Evolutionary conservation across 2,888 invertebrate genomes (phyloP).

Genomic region (Andrena minutula): DNA sequence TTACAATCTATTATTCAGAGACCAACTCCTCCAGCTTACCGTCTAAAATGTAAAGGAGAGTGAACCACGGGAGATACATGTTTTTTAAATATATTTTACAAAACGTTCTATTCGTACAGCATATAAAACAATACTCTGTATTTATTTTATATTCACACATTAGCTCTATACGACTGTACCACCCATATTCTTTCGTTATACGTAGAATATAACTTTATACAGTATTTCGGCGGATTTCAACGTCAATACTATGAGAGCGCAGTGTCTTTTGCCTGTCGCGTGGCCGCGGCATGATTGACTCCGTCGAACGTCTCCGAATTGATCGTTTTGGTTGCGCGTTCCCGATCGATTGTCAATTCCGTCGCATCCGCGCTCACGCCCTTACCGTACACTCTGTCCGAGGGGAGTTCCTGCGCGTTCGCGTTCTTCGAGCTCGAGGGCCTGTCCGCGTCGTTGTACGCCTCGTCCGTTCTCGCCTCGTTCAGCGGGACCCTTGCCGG

Average conservation of each 20-base stretch:
- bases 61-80: conserved; percentile 58
- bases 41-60: conserved; percentile 5
- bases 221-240: conserved; percentile 81
- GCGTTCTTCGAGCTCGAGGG: conserved; percentile 48
- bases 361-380: conserved; percentile 76
- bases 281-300: conserved; percentile 58
- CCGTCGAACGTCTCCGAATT: conserved; percentile 76
- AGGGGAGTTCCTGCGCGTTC: conserved; percentile 67
- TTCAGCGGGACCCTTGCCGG: conserved; percentile 64
- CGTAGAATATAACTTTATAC: conserved; percentile 76
- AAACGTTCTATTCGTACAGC: conserved; percentile 85
- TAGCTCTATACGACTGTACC: conserved; percentile 83
- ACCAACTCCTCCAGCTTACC: too few relatives aligned
- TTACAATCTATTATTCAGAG: too few relatives aligned
- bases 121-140: conserved; percentile 85
- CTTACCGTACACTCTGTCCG: conserved; percentile 75
- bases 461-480: conserved; percentile 36
- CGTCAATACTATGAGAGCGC: conserved; percentile 76
- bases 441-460: conserved; percentile 12
- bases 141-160: conserved; percentile 85
- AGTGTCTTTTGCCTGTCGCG: conserved; percentile 73
- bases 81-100: conserved; percentile 85
- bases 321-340: conserved; percentile 72
- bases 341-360: conserved; percentile 78
- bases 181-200: conserved; percentile 73